These are phyloP conservation scores for Perca fluviatilis DNA, from an alignment of 2,113 vertebrate genomes.

Conservation along the genomic window DNA sequence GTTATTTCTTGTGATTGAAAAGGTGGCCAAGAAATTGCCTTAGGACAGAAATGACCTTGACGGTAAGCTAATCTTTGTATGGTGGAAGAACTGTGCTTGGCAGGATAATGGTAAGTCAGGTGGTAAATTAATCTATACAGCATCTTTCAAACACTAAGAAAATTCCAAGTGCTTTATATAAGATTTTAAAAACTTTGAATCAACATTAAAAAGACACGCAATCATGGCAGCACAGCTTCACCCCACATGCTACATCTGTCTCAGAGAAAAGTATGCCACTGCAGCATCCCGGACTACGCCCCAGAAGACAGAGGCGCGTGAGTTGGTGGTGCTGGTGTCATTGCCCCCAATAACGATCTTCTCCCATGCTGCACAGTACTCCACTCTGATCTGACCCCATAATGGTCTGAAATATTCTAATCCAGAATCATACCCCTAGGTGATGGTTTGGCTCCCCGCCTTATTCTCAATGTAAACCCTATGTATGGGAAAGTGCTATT, in stretches of 20 bases:
- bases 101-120: not conserved
- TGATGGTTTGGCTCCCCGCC: not conserved
- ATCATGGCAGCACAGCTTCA: not conserved
- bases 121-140: not conserved
- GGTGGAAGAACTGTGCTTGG: not conserved
- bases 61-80: not conserved
- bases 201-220: not conserved
- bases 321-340: not conserved
- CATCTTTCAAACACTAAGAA: not conserved
- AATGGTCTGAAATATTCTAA: not conserved
- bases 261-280: not conserved
- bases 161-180: not conserved
- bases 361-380: not conserved
- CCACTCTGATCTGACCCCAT: not conserved
- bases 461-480: not conserved
- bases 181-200: not conserved
- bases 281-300: not conserved
- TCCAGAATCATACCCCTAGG: not conserved
- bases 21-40: conserved; percentile 13
- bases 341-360: not conserved
- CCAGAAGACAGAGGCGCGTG: not conserved
- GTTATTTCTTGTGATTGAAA: conserved; percentile 19
- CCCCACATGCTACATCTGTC: not conserved
- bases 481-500: not conserved
- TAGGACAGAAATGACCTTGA: conserved; percentile 1